Evolutionary conservation across 2,113 vertebrate species (phyloP).

Genomic region (Hassar affinis): DNA sequence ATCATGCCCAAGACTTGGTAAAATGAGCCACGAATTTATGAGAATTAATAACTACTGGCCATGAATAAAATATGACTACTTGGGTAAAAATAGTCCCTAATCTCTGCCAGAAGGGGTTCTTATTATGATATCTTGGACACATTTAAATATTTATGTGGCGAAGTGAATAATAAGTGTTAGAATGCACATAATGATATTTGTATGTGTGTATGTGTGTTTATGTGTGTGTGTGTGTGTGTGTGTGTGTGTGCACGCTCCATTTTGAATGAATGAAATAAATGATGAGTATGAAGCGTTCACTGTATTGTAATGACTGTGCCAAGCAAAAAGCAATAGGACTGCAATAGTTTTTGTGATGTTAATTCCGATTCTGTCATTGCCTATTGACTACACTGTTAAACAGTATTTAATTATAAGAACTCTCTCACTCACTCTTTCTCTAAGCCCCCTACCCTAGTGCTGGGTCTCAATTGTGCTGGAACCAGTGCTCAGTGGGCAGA

Average conservation of each 20-base stretch:
- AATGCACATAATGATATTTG: slow-evolving; percentile 50
- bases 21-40: slow-evolving; percentile 44
- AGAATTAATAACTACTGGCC: slow-evolving; percentile 51
- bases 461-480: no score
- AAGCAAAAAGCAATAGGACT: not conserved
- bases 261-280: slow-evolving; percentile 19
- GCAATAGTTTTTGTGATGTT: not conserved
- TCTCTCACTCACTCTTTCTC: not conserved
- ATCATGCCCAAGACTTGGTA: slow-evolving; percentile 43
- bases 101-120: slow-evolving; percentile 52
- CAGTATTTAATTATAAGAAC: slow-evolving; percentile 35
- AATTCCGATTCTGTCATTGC: slow-evolving; percentile 14
- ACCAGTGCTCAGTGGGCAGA: no score
- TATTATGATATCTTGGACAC: slow-evolving; percentile 52
- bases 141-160: slow-evolving; percentile 53
- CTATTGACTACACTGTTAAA: not conserved
- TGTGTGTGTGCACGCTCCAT: not conserved
- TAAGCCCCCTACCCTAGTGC: no score
- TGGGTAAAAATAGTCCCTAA: slow-evolving; percentile 57
- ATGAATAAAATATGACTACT: slow-evolving; percentile 59
- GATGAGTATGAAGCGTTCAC: not conserved
- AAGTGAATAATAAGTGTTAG: slow-evolving; percentile 52
- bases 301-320: slow-evolving; percentile 1
- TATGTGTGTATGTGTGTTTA: slow-evolving; percentile 21
- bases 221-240: slow-evolving; percentile 42